Evolutionary conservation across 1,140 invertebrate species (phyloP).

Genomic region (Drosophila bocki): DNA sequence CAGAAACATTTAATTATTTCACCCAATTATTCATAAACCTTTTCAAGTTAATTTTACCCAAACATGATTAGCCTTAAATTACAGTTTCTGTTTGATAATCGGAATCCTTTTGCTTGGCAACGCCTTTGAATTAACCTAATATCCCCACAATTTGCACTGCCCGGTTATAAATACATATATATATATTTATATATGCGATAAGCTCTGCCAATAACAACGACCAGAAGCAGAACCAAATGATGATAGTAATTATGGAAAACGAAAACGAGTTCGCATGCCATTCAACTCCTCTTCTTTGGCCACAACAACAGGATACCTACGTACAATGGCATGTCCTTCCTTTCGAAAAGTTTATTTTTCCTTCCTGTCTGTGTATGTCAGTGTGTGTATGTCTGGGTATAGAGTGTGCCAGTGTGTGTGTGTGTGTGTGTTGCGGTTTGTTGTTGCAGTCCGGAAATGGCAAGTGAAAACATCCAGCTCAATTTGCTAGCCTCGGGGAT

Average conservation of each 20-base stretch:
- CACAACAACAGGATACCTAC: conserved; percentile 27
- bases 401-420: background rate
- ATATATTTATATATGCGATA: conserved; percentile 2
- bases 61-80: background rate
- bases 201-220: conserved; percentile 5
- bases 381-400: background rate
- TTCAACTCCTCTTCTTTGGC: conserved; percentile 13
- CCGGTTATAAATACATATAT: background rate
- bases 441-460: conserved; percentile 59
- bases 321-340: conserved; percentile 30
- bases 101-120: conserved; percentile 12
- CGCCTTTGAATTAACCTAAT: conserved; percentile 11
- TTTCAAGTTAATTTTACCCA: background rate
- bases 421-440: conserved; percentile 32
- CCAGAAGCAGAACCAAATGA: conserved; percentile 17
- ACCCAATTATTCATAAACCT: background rate
- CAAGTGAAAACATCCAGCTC: conserved; percentile 68
- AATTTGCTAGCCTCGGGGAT: conserved; percentile 47
- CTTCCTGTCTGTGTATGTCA: background rate
- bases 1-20: background rate
- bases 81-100: conserved; percentile 9
- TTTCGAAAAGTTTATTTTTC: conserved; percentile 20
- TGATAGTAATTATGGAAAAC: conserved; percentile 31
- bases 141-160: conserved; percentile 3
- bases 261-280: conserved; percentile 26